Base-by-base conservation (phyloP, 2,797 vertebrate species). In the Anolis apletophallus region DNA sequence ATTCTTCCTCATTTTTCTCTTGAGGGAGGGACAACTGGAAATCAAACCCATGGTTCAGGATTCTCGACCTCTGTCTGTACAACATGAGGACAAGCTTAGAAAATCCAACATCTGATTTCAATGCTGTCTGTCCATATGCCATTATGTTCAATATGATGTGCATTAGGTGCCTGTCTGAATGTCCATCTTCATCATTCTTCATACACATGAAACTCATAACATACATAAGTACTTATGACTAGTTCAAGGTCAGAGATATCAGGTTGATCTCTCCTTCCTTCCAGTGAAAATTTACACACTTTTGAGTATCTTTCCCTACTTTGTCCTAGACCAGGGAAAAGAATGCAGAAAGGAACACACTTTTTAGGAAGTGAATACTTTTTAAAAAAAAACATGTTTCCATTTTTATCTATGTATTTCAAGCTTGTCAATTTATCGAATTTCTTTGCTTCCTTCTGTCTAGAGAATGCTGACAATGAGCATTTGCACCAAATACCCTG, bases 391-490 rank as follows among this genome's bases (percentile, higher is more conserved):
- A 76, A 68, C 12, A 1, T 50, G 32, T 17, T 17, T 8, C 14
- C 9, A 19, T 26, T 69, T 57, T 50, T 32, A 81, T 34, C 14
- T 3, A 64, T 11, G 40, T 46, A 3, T 32, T 50, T 72, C 26
- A 72, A 69, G 6, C 13, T 64, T 67, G 32, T 36, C 7, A 5
- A 4, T n/a, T 19, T 59, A 74, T 52, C 32, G 50, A 54, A 29
- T 75, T 40, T 11, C 34, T 21, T 23, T 59, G 50, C 57, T 36
- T 74, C 59, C 26, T 76, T 50, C 36, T 50, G 26, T 61, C 16
- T 16, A 74, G 59, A 83, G 87, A 93, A 86, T 5, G 6, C 78
- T 74, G 13, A 80, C 21, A 81, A 80, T 26, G 29, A 29, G 3
- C 64, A 83, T 59, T 59, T 40, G 34, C 32, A 2, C 52, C n/a